Percentiles rank a stretch among this genome's conserved stretches.
phyloP scores from a whole-genome alignment of 2,888 invertebrate species.

The Eulithis prunata region DNA sequence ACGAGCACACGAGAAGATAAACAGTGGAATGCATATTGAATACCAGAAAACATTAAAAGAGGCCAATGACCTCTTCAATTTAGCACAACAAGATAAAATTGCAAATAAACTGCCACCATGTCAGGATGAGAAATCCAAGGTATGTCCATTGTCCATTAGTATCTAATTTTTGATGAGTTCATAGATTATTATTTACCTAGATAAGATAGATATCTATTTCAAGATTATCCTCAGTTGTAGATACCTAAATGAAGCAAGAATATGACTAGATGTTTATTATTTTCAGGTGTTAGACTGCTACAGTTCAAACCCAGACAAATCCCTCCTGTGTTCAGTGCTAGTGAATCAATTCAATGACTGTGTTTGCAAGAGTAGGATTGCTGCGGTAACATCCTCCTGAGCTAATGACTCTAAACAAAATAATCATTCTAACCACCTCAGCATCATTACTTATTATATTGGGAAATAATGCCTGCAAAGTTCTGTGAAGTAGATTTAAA shows the following conservation, averaged over 20 bases:
- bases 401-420: slow-evolving; percentile 54
- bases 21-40: slow-evolving; percentile 70
- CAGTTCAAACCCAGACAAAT: slow-evolving; percentile 72
- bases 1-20: slow-evolving; percentile 74
- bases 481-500: slow-evolving; percentile 70
- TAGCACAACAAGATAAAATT: slow-evolving; percentile 65
- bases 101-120: slow-evolving; percentile 72
- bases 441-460: slow-evolving; percentile 35
- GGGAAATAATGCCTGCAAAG: slow-evolving; percentile 49
- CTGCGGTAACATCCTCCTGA: slow-evolving; percentile 73
- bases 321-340: slow-evolving; percentile 76
- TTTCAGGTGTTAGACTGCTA: slow-evolving; percentile 79
- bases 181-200: too few relatives aligned
- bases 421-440: slow-evolving; percentile 44
- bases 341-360: slow-evolving; percentile 82
- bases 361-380: slow-evolving; percentile 78
- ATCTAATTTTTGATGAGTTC: neutral
- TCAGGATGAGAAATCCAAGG: slow-evolving; percentile 78
- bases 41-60: slow-evolving; percentile 77
- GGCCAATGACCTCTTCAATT: slow-evolving; percentile 71
- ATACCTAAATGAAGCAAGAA: neutral
- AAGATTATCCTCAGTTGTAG: neutral
- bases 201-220: too few relatives aligned
- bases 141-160: slow-evolving; percentile 14
- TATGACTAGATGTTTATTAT: slow-evolving; percentile 4